phyloP scores from a whole-genome alignment of 2,797 vertebrate genomes.

The Sphaeramia orbicularis region DNA sequence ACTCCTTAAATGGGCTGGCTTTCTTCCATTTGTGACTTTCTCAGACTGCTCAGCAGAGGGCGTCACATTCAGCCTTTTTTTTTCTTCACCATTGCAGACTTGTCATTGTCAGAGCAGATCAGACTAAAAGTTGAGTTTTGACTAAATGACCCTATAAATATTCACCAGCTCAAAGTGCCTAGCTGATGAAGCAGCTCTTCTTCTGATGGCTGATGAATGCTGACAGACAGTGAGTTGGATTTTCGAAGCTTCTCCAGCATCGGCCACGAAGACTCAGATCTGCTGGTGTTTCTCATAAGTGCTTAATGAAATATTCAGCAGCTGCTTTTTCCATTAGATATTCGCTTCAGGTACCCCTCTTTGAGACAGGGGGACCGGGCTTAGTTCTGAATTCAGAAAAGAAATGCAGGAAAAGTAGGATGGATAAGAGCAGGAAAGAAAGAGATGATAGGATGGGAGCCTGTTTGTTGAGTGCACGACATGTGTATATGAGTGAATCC shows the following conservation, averaged over 20 bases:
- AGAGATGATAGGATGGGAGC: background rate
- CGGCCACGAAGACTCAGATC: slow-evolving; percentile 25
- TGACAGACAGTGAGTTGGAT: slow-evolving; percentile 33
- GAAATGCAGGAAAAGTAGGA: slow-evolving; percentile 16
- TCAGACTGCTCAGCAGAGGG: slow-evolving; percentile 66
- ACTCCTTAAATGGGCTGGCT: background rate
- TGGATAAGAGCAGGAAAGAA: slow-evolving; percentile 11
- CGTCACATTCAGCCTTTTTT: slow-evolving; percentile 32
- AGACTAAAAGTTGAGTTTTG: slow-evolving; percentile 39
- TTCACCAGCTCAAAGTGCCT: slow-evolving; percentile 41
- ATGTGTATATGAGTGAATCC: slow-evolving; percentile 1
- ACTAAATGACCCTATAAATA: slow-evolving; percentile 58
- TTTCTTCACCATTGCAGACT: background rate
- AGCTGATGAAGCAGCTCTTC: slow-evolving; percentile 50
- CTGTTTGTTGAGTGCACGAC: slow-evolving; percentile 3
- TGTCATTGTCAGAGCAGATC: slow-evolving; percentile 32
- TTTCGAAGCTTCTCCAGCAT: slow-evolving; percentile 25
- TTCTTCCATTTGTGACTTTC: slow-evolving; percentile 8
- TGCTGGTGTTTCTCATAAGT: slow-evolving; percentile 53
- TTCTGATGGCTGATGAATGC: slow-evolving; percentile 47
- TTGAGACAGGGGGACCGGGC: slow-evolving; percentile 17
- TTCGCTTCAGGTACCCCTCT: slow-evolving; percentile 42
- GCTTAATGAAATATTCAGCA: slow-evolving; percentile 74
- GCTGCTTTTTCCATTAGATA: slow-evolving; percentile 49
- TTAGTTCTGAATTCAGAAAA: slow-evolving; percentile 52